These are phyloP conservation scores for Microtus agrestis DNA, from an alignment of 2,797 vertebrate species.

Conservation along the genomic window DNA sequence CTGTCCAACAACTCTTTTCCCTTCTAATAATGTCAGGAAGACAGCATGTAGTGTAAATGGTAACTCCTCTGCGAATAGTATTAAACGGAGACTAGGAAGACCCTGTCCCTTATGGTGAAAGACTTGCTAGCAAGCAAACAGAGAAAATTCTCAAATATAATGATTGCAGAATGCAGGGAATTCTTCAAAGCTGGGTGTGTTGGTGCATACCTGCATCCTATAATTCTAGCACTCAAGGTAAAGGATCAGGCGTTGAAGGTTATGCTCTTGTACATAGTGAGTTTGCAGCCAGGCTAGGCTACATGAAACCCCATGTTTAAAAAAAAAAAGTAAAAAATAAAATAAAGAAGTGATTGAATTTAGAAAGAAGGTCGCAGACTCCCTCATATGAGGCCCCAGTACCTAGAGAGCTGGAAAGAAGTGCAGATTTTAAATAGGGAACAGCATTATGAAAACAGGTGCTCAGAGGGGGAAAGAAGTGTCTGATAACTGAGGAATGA, in stretches of 20 bases:
- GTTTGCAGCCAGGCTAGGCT: background rate
- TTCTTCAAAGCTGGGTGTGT: background rate
- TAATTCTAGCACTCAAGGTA: background rate
- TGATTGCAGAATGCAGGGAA: background rate
- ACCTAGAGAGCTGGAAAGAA: background rate
- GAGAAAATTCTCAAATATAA: background rate
- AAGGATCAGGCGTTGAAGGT: background rate
- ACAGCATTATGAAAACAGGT: background rate
- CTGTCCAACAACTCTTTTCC: background rate
- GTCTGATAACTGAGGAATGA: background rate
- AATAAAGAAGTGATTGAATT: background rate
- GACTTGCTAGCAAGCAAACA: background rate
- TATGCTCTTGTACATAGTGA: background rate
- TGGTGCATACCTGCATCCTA: no score
- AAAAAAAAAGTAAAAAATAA: background rate
- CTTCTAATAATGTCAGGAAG: background rate
- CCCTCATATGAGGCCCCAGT: no score
- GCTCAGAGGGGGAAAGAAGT: background rate
- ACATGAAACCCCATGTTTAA: background rate
- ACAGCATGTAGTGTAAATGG: background rate
- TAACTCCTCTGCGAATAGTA: background rate
- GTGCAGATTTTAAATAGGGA: background rate
- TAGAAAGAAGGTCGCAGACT: background rate
- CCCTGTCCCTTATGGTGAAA: background rate
- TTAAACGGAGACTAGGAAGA: background rate